Evolutionary conservation across 2,888 invertebrate genomes (phyloP).

Genomic region (Listrodromus nycthemerus): DNA sequence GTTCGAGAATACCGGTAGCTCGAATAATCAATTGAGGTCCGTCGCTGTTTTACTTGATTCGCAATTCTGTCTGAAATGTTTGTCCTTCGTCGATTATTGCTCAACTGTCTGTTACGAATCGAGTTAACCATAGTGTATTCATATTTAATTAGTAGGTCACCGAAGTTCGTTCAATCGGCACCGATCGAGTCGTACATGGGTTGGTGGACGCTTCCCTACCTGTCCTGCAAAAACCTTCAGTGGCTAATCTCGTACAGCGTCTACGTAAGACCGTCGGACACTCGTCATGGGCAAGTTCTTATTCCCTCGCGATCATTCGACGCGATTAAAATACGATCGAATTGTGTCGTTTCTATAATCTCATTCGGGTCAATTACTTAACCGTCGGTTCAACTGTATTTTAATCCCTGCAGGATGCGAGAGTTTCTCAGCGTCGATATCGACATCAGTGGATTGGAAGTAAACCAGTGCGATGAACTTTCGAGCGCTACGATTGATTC

Average conservation of each 20-base stretch:
- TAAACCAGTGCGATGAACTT: constrained; percentile 93
- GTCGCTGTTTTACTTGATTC: constrained; percentile 27
- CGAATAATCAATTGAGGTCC: constrained; percentile 86
- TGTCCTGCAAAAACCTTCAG: constrained; percentile 91
- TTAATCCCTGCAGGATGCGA: constrained; percentile 84
- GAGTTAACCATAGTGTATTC: constrained; percentile 1
- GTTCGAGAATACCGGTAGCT: constrained; percentile 89
- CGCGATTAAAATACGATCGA: not conserved
- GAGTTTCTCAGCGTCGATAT: constrained; percentile 91
- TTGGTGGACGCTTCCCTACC: constrained; percentile 96
- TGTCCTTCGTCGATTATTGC: not conserved
- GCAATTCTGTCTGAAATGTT: constrained; percentile 1
- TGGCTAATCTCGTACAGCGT: constrained; percentile 96
- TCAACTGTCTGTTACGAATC: not conserved
- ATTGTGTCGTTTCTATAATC: not conserved
- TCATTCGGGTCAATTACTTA: not conserved
- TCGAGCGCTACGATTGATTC: constrained; percentile 74
- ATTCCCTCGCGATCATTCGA: not conserved
- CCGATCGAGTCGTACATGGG: constrained; percentile 89
- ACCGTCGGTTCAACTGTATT: constrained; percentile 15
- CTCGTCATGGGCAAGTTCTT: constrained; percentile 75
- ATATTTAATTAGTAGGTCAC: constrained; percentile 83
- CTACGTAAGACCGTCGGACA: constrained; percentile 75
- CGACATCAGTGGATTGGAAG: constrained; percentile 91
- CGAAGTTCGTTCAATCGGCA: constrained; percentile 89